Evolutionary conservation across 92 coral and sea anemone genomes (phyloP), one percentile per base, ranked within the genome.

Genomic region (Zoanthus solanderi): DNA sequence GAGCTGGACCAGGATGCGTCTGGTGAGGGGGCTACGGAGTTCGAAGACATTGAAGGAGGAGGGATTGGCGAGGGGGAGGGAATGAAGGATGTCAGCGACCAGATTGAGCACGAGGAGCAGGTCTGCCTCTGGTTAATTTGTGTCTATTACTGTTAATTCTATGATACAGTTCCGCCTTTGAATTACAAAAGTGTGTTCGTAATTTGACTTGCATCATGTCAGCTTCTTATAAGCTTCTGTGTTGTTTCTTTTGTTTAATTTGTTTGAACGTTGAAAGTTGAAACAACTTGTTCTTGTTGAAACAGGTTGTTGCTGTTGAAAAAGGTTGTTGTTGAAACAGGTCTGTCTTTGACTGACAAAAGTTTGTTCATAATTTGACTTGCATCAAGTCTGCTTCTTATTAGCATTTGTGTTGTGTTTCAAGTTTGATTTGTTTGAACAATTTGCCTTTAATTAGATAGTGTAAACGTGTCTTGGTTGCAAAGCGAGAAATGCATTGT

Each of bases 21-120:
- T 46, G 98, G 96, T 15, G 98, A 97, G 57, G 98, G 97, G 29
- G 94, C 95, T 48, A 95, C 99, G 6, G 94, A 92, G 82, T 97
- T 97, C 84, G 98, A 97, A 79, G 95, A 97, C 79, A 88, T 93
- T 63, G 97, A 97, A 84, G 94, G 94, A 65, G 98, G 99, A 11
- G 99, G 99, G 34, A 92, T 97, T 15, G 99, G 99, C 6, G 98
- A 97, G 77, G 99, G 99, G 53, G 99, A 97, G 67, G 99, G 99
- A 9, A 90, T 88, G 65, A 97, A 97, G 87, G 99, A 97, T 87
- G 98, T 97, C 89, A 95, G 98, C 72, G 99, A 97, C 81, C 95
- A 97, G 83, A 97, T 97, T 75, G 99, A 97, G 85, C 94, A 87
- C 56, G 98, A 97, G 58, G 99, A 95, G 6, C 75, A 30, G 46